phyloP scores from a whole-genome alignment of 2,888 invertebrate genomes.

The Leptogaster cylindrica region DNA sequence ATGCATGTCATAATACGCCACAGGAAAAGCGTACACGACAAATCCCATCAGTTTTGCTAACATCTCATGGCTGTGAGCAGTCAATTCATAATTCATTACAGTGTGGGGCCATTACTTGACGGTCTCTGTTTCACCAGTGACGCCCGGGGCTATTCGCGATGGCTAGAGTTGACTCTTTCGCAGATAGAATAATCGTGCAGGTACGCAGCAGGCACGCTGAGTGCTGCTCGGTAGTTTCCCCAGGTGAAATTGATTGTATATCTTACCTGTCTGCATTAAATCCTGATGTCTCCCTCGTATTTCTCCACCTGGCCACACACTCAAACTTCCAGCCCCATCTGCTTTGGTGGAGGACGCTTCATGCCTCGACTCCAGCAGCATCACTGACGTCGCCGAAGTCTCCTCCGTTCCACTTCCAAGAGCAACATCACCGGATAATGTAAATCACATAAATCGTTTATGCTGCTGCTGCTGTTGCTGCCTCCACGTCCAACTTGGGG shows the following conservation, averaged over 20 bases:
- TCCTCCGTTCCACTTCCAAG: conserved; percentile 4
- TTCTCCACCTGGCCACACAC: background rate
- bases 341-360: too few species aligned
- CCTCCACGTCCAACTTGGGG: too few species aligned
- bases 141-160: background rate
- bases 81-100: conserved; percentile 41
- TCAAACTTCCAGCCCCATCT: too few species aligned
- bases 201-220: conserved; percentile 15
- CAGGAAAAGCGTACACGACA: background rate
- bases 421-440: background rate
- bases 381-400: too few species aligned
- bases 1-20: conserved; percentile 8
- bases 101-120: conserved; percentile 38
- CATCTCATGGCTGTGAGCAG: background rate
- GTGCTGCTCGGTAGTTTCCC: conserved; percentile 1
- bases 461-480: conserved; percentile 7
- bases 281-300: background rate
- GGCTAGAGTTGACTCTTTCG: conserved; percentile 10
- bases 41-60: conserved; percentile 16
- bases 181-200: background rate
- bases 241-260: conserved; percentile 16
- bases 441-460: conserved; percentile 27
- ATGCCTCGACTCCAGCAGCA: too few species aligned
- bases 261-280: conserved; percentile 7
- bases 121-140: conserved; percentile 25